Conservation (phyloP, 2,113 vertebrate genomes). For the Sturnus vulgaris region DNA sequence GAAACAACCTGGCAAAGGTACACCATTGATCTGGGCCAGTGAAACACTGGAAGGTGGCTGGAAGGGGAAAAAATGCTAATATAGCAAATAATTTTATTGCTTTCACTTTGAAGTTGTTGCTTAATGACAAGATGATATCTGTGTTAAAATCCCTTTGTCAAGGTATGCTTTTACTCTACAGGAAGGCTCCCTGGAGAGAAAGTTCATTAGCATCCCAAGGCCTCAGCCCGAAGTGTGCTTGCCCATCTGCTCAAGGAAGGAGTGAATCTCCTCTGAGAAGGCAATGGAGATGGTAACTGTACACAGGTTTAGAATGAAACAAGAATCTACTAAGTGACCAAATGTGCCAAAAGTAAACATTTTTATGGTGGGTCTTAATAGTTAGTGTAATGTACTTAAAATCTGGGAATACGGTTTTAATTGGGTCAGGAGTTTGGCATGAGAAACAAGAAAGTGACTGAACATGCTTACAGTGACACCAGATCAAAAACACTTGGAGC, state of each 20-base stretch:
- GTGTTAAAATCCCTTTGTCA: neutral
- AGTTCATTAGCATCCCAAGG: constrained; percentile 3
- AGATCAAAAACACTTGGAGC: neutral
- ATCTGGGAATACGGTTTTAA: neutral
- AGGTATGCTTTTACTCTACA: neutral
- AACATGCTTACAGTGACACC: neutral
- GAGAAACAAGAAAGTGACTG: neutral
- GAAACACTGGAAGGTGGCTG: neutral
- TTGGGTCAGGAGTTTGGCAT: neutral
- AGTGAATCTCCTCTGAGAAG: constrained; percentile 2
- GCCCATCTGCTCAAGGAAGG: neutral
- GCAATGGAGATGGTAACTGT: neutral
- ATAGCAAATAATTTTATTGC: neutral
- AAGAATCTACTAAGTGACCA: neutral
- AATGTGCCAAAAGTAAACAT: neutral
- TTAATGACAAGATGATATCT: neutral
- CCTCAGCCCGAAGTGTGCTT: neutral
- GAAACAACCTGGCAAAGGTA: neutral
- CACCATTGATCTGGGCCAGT: neutral
- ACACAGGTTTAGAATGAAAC: neutral
- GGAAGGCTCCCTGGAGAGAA: constrained; percentile 21
- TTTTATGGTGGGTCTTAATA: neutral
- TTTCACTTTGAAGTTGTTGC: neutral
- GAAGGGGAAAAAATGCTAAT: neutral
- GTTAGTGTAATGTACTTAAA: neutral